phyloP scores from a whole-genome alignment of 2,113 vertebrate genomes.

The Ascaphus truei region DNA sequence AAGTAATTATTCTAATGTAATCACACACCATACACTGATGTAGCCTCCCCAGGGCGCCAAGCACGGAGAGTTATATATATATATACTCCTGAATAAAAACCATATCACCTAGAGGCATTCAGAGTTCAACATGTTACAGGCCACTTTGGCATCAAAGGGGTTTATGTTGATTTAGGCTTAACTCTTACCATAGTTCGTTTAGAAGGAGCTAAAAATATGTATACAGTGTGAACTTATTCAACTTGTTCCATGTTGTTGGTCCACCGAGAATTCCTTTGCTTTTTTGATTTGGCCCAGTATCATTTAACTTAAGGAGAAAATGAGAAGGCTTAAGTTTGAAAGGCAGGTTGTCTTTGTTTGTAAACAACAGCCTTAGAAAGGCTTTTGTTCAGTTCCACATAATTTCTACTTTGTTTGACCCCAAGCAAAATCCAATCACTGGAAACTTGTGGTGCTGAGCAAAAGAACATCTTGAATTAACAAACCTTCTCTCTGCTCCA shows the following conservation, averaged over 20 bases:
- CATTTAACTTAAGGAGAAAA: constrained; percentile 23
- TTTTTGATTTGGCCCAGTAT: constrained; percentile 7
- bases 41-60: too few species aligned
- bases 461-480: constrained; percentile 16
- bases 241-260: background rate
- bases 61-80: too few species aligned
- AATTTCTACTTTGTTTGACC: constrained; percentile 18
- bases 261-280: background rate
- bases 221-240: background rate
- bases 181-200: too few species aligned
- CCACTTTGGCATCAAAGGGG: too few species aligned
- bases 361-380: background rate
- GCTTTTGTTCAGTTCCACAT: background rate
- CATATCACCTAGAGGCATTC: too few species aligned
- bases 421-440: constrained; percentile 21
- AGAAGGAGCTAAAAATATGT: constrained; percentile 3
- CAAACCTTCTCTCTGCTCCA: constrained; percentile 4
- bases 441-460: constrained; percentile 6
- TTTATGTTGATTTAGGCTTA: too few species aligned
- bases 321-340: constrained; percentile 13
- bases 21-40: too few species aligned
- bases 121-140: too few species aligned
- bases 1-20: too few species aligned
- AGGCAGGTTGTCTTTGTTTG: constrained; percentile 24
- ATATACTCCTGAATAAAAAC: too few species aligned